Percentiles rank a stretch among this genome's conserved stretches.
Evolutionary conservation across 2,797 vertebrate species (phyloP).

Genomic region (Acanthurus lineatus): DNA sequence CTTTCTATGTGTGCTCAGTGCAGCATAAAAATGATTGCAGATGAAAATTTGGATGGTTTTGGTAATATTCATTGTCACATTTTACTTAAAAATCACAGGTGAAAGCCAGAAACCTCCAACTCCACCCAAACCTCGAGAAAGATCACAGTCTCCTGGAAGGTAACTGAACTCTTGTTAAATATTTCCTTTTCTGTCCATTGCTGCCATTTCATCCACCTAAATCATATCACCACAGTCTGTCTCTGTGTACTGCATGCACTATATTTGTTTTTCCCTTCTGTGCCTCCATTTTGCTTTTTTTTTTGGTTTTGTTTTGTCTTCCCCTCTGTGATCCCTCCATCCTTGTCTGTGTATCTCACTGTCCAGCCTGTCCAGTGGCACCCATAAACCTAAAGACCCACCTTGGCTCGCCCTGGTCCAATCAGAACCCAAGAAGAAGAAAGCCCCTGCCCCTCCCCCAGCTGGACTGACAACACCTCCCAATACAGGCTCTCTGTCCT

Average conservation of each 20-base stretch:
- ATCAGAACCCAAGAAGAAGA: slow-evolving; percentile 92
- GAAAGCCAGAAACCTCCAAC: slow-evolving; percentile 82
- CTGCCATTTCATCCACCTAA: slow-evolving; percentile 30
- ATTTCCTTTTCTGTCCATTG: slow-evolving; percentile 3
- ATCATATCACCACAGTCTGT: slow-evolving; percentile 19
- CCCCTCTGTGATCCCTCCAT: slow-evolving; percentile 66
- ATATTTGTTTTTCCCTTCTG: slow-evolving; percentile 19
- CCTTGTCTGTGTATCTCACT: slow-evolving; percentile 71
- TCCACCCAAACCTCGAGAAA: slow-evolving; percentile 91
- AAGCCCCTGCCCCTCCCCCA: slow-evolving; percentile 88
- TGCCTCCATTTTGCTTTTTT: slow-evolving; percentile 53
- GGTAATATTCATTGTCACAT: slow-evolving; percentile 17
- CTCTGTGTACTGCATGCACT: slow-evolving; percentile 38
- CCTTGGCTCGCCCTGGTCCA: slow-evolving; percentile 97
- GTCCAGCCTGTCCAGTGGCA: slow-evolving; percentile 80
- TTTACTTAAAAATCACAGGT: slow-evolving; percentile 56
- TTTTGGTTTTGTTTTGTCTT: slow-evolving; percentile 36
- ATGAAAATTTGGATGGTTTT: background rate
- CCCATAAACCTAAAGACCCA: slow-evolving; percentile 91
- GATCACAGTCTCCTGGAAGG: slow-evolving; percentile 92
- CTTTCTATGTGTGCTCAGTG: slow-evolving; percentile 60
- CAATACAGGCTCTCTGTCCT: slow-evolving; percentile 82
- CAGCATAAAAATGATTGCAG: background rate
- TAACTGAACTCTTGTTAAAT: slow-evolving; percentile 48
- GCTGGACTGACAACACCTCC: slow-evolving; percentile 68